Conservation (phyloP, 1,140 invertebrate genomes). For the Drosophila sproati region DNA sequence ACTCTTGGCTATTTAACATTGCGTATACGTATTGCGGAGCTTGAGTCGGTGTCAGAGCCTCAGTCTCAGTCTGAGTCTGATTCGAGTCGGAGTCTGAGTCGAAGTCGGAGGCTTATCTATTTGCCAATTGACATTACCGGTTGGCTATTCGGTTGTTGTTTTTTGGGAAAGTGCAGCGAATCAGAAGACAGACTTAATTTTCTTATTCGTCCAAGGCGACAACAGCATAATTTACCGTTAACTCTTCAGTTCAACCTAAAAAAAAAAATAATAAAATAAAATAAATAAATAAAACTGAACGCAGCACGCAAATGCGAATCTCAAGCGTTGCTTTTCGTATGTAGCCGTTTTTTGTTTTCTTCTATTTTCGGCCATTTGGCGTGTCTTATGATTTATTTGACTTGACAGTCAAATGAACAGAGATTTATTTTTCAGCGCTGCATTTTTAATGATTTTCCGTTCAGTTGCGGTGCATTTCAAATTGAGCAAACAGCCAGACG, state of each 20-base stretch:
- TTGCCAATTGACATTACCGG: conserved; percentile 57
- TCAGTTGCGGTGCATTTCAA: conserved; percentile 42
- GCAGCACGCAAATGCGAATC: conserved; percentile 59
- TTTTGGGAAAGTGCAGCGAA: conserved; percentile 71
- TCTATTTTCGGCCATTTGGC: conserved; percentile 58
- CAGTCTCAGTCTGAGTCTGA: not conserved
- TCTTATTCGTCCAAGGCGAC: conserved; percentile 39
- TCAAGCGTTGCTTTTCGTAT: conserved; percentile 31
- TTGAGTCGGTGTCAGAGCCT: not conserved
- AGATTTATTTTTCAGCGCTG: conserved; percentile 74
- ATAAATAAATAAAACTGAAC: conserved; percentile 9
- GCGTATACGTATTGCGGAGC: conserved; percentile 60
- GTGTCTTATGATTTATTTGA: conserved; percentile 80
- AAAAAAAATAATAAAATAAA: conserved; percentile 22
- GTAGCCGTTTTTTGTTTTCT: conserved; percentile 2
- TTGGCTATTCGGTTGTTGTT: conserved; percentile 35
- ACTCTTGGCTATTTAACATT: conserved; percentile 51
- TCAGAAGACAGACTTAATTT: conserved; percentile 38
- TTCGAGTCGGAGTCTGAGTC: not conserved
- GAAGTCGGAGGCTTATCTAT: conserved; percentile 41
- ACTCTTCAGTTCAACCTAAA: conserved; percentile 62
- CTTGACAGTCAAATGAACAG: conserved; percentile 77
- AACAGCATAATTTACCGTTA: conserved; percentile 79
- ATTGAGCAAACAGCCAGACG: conserved; percentile 36
- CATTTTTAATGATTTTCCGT: conserved; percentile 68